Conservation (phyloP, 2,888 invertebrate species). For the Tetragonisca angustula region DNA sequence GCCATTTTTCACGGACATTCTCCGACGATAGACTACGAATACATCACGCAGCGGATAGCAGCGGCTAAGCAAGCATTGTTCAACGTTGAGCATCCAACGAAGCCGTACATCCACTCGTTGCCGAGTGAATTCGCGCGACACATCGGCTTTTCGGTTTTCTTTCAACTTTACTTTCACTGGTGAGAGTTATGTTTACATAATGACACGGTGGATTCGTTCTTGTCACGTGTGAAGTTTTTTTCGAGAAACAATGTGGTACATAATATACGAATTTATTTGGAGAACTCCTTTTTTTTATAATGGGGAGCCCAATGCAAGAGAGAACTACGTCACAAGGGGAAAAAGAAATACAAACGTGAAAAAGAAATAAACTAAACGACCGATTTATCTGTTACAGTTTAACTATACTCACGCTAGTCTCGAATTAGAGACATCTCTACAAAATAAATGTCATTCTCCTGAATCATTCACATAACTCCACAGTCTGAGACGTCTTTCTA, state of each 20-base stretch:
- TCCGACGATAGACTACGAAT: slow-evolving; percentile 57
- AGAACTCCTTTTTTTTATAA: too few relatives aligned
- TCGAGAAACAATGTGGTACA: too few relatives aligned
- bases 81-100: slow-evolving; percentile 56
- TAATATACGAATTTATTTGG: too few relatives aligned
- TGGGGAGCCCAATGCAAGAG: too few relatives aligned
- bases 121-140: slow-evolving; percentile 27
- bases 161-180: neutral
- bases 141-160: neutral
- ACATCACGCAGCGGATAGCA: slow-evolving; percentile 41
- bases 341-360: neutral
- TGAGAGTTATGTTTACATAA: neutral
- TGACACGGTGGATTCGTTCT: too few relatives aligned
- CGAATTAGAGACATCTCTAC: neutral
- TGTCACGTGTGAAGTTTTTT: too few relatives aligned
- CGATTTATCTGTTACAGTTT: neutral
- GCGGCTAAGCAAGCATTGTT: slow-evolving; percentile 59
- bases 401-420: neutral
- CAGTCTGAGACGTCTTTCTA: neutral
- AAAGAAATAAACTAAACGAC: neutral
- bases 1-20: slow-evolving; percentile 60
- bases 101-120: slow-evolving; percentile 15
- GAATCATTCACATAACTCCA: neutral
- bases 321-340: neutral
- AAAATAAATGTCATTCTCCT: neutral